These are phyloP conservation scores for Troides oblongomaculatus DNA, from an alignment of 2,888 invertebrate species.

Conservation along the genomic window DNA sequence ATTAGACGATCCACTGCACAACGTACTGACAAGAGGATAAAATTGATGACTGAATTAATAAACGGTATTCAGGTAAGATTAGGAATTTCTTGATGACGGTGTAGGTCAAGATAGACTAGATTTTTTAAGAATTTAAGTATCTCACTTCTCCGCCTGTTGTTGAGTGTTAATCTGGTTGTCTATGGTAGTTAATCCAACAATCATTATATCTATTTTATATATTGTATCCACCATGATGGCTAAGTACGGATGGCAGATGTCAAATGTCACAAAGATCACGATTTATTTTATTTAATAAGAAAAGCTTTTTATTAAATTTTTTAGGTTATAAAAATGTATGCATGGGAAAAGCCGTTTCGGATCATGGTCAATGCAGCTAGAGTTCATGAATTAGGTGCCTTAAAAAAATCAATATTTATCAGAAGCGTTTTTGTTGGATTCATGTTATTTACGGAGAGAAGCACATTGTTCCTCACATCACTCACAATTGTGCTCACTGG, in stretches of 20 bases:
- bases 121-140: neutral
- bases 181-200: too few species aligned
- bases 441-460: constrained; percentile 86
- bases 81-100: neutral
- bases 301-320: constrained; percentile 30
- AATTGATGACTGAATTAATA: constrained; percentile 93
- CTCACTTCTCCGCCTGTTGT: too few species aligned
- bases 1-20: constrained; percentile 81
- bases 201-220: too few species aligned
- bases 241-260: too few species aligned
- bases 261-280: neutral
- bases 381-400: constrained; percentile 74
- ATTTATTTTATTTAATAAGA: neutral
- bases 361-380: constrained; percentile 82
- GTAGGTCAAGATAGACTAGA: neutral
- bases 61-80: constrained; percentile 86
- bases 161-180: too few species aligned
- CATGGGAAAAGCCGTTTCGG: constrained; percentile 93
- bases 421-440: constrained; percentile 84
- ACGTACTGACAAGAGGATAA: constrained; percentile 90
- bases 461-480: constrained; percentile 84
- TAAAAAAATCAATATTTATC: constrained; percentile 81
- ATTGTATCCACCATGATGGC: too few species aligned
- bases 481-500: constrained; percentile 60
- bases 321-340: constrained; percentile 95